phyloP scores from a whole-genome alignment of 2,113 vertebrate genomes.

The Chinchilla lanigera region DNA sequence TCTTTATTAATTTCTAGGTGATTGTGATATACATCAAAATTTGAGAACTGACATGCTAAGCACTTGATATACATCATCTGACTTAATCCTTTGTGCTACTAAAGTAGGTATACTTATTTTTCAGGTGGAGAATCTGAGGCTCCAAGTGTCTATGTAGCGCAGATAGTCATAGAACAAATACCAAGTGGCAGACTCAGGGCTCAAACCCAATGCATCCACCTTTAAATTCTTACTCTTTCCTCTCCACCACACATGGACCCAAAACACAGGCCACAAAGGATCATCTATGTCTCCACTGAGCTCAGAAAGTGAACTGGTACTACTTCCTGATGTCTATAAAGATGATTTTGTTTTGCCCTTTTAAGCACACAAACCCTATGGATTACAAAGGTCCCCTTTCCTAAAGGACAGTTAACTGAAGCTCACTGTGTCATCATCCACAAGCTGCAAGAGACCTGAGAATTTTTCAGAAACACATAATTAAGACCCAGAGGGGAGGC shows the following conservation, averaged over 20 bases:
- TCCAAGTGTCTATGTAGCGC: neutral
- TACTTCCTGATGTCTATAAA: neutral
- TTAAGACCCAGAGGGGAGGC: conserved; percentile 63
- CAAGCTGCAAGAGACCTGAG: neutral
- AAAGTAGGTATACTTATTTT: neutral
- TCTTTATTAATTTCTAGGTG: neutral
- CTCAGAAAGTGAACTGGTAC: neutral
- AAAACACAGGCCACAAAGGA: neutral
- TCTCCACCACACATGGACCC: neutral
- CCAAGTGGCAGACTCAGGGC: neutral
- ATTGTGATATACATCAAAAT: neutral
- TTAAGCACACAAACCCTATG: neutral
- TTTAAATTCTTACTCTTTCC: neutral
- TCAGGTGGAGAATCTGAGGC: neutral
- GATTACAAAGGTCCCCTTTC: neutral
- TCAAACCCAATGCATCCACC: neutral
- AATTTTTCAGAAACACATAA: conserved; percentile 44
- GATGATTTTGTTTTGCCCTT: neutral
- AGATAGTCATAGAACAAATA: neutral
- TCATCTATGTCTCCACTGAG: neutral
- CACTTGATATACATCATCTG: neutral
- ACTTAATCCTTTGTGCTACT: neutral
- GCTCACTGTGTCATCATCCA: neutral
- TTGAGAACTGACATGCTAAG: neutral
- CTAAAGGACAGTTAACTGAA: neutral